phyloP scores from a whole-genome alignment of 2,888 invertebrate genomes.

The Cordilura impudica region DNA sequence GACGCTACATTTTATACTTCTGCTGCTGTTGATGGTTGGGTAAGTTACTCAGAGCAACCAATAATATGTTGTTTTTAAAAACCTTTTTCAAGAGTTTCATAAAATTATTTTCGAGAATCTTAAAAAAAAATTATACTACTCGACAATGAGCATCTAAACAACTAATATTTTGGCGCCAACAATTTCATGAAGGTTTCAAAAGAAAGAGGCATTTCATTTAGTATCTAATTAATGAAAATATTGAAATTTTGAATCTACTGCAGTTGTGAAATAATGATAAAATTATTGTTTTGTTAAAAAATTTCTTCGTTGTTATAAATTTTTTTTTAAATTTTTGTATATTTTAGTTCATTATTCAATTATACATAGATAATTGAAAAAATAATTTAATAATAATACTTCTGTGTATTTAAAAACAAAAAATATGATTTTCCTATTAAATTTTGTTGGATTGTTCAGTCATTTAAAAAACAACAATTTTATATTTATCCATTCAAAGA shows the following conservation, averaged over 20 bases:
- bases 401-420: background rate
- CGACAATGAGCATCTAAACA: background rate
- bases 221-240: background rate
- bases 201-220: no score
- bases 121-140: background rate
- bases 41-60: background rate
- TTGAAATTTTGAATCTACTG: background rate
- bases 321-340: no score
- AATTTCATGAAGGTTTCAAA: background rate
- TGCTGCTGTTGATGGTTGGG: background rate
- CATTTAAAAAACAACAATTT: constrained; percentile 11
- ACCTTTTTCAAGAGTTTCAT: background rate
- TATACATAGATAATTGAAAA: background rate
- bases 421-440: constrained; percentile 2
- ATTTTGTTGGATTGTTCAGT: background rate
- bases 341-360: no score
- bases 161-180: constrained; percentile 12
- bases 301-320: no score
- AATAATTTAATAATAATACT: constrained; percentile 2
- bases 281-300: no score
- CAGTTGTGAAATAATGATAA: no score
- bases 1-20: background rate
- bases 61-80: background rate
- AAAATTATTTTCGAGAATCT: background rate
- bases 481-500: background rate